Evolutionary conservation across 23 tunicate species (phyloP).

Genomic region (Ciona savignyi): DNA sequence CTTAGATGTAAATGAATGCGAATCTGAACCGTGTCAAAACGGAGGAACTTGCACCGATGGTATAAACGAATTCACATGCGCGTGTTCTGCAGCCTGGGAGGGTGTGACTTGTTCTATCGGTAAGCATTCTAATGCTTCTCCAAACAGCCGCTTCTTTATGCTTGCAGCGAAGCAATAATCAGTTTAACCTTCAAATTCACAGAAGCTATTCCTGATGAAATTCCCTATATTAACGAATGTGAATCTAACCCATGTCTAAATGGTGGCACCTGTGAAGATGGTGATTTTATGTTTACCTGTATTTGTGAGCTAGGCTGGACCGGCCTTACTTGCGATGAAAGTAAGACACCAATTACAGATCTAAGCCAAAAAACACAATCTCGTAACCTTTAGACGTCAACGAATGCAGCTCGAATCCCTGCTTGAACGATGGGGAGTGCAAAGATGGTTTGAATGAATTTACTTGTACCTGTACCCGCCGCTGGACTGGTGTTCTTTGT

Average conservation of each 20-base stretch:
- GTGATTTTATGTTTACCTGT: constrained; percentile 27
- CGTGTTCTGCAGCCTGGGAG: constrained; percentile 27
- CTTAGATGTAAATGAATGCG: constrained; percentile 45
- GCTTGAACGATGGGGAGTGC: constrained; percentile 60
- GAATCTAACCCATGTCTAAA: constrained; percentile 51
- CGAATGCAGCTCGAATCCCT: constrained; percentile 50
- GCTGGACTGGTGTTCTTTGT: constrained; percentile 69
- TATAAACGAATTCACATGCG: constrained; percentile 27
- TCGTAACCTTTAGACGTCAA: constrained; percentile 19
- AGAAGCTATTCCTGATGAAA: not conserved
- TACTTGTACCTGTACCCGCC: constrained; percentile 44
- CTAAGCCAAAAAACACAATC: too few relatives aligned
- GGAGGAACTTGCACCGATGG: constrained; percentile 47
- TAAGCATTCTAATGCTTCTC: constrained; percentile 10
- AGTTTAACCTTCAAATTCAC: too few relatives aligned
- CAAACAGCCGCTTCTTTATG: too few relatives aligned
- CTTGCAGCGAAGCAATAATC: too few relatives aligned
- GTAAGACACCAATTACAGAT: too few relatives aligned
- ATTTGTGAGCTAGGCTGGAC: constrained; percentile 29
- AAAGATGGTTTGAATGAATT: constrained; percentile 22
- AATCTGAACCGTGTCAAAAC: constrained; percentile 48
- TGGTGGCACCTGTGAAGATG: constrained; percentile 46
- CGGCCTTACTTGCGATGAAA: constrained; percentile 42
- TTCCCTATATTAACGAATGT: constrained; percentile 42
- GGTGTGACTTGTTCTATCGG: constrained; percentile 45